A percentile compares a stretch with the other conserved stretches of the same genome.
These are phyloP conservation scores for Lepisosteus oculatus DNA, from an alignment of 2,113 vertebrate species.

Conservation along the genomic window DNA sequence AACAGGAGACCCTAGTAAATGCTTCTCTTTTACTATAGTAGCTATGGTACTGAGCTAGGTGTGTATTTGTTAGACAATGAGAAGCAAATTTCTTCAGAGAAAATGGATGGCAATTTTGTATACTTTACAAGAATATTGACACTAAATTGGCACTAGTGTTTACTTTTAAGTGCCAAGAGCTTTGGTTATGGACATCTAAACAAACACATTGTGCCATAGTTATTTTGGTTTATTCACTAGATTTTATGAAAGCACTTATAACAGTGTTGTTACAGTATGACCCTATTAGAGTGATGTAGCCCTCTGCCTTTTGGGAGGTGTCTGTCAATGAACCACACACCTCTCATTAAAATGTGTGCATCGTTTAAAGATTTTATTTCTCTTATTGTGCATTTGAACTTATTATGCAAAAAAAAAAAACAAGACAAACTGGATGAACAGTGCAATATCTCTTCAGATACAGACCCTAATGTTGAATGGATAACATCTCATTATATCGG, in stretches of 20 bases:
- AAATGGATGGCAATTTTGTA: neutral
- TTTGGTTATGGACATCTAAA: slow-evolving; percentile 4
- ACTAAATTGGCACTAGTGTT: neutral
- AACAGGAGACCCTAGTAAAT: neutral
- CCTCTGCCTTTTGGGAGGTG: too few relatives aligned
- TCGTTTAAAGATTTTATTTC: too few relatives aligned
- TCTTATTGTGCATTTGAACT: too few relatives aligned
- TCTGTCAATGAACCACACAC: too few relatives aligned
- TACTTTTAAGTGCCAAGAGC: neutral
- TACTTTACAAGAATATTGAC: neutral
- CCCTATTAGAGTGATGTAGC: too few relatives aligned
- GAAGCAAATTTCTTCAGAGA: slow-evolving; percentile 1
- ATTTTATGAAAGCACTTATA: neutral
- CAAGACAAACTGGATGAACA: too few relatives aligned
- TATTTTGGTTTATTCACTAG: neutral
- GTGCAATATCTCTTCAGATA: too few relatives aligned
- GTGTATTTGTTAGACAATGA: neutral
- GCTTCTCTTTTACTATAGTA: neutral
- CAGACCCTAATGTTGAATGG: too few relatives aligned
- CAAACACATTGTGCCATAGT: slow-evolving; percentile 4
- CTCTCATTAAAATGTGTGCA: too few relatives aligned
- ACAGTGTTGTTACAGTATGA: too few relatives aligned
- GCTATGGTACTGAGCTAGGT: neutral
- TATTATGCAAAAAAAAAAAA: too few relatives aligned
- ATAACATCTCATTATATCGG: too few relatives aligned